Evolutionary conservation across 2,113 vertebrate species (phyloP).

Genomic region (Oophaga pumilio): DNA sequence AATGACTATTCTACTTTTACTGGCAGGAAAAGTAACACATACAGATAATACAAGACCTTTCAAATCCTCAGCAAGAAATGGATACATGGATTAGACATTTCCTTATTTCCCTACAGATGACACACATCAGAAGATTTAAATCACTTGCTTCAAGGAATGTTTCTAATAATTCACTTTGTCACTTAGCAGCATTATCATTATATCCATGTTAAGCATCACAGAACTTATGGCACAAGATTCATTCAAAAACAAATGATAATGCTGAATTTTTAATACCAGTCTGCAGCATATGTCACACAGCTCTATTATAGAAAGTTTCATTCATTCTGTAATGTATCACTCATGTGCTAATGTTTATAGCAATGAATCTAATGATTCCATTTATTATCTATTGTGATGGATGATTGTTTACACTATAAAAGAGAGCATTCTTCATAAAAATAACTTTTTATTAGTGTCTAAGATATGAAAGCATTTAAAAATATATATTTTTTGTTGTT

Average conservation of each 20-base stretch:
- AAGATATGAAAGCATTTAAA: no score
- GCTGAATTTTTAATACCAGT: constrained; percentile 4
- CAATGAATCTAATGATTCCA: not conserved
- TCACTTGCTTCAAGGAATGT: constrained; percentile 27
- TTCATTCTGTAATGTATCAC: constrained; percentile 6
- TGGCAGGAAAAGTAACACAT: not conserved
- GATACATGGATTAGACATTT: constrained; percentile 18
- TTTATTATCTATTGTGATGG: not conserved
- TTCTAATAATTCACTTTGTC: constrained; percentile 37
- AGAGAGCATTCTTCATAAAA: not conserved
- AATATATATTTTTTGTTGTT: no score
- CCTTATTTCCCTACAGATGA: constrained; percentile 16
- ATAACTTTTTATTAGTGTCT: no score
- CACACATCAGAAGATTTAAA: constrained; percentile 33
- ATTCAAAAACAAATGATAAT: constrained; percentile 46
- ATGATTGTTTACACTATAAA: not conserved
- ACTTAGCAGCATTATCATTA: constrained; percentile 44
- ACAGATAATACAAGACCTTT: not conserved
- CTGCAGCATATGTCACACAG: constrained; percentile 11
- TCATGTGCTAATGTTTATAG: not conserved
- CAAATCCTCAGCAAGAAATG: not conserved
- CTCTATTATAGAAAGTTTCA: not conserved
- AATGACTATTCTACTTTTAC: not conserved
- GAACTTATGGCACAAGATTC: constrained; percentile 28
- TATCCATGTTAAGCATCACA: constrained; percentile 38